Base-by-base conservation (phyloP, 2,888 invertebrate genomes). In the Lysandra bellargus region DNA sequence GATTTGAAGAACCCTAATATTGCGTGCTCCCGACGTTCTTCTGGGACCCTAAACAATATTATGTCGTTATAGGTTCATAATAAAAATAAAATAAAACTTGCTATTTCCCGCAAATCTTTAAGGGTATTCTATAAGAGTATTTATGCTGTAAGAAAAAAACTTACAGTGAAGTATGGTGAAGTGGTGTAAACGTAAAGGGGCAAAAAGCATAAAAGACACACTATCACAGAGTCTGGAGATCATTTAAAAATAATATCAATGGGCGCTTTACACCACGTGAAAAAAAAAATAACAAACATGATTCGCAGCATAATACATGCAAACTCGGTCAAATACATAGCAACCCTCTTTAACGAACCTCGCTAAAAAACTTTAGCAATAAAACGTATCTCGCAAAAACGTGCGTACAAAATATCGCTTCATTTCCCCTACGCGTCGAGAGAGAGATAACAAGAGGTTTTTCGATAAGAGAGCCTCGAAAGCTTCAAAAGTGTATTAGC, bases 401-500 rank as follows among this genome's bases (percentile, higher is more conserved):
- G 81, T 80, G 80, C 80, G 77, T 78, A 80, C 79, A 78, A 80
- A 81, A 83, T 82, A 85, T 83, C 82, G 81, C 82, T 83, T 83
- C 82, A 83, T 84, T 83, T 83, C 84, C 83, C 82, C 82, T 79
- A 82, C 83, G 83, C 84, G 84, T 85, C 81, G 83, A 83, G 83
- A 82, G 81, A 83, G 79, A 86, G 87, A 88, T 87, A 88, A 87
- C 85, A 84, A 83, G 84, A 83, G 84, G 84, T 84, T 85, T 84
- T 84, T 80, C 83, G 86, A 87, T 87, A 88, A 88, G 86, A 83
- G 83, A 84, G 83, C 83, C 81, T 81, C 80, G 83, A 84, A 86
- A 85, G 84, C 85, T 86, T 85, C 86, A 85, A 85, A 85, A 86
- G 86, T 86, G 85, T 87, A 88, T 87, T 88, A 87, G 84, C 84